Base-by-base conservation (phyloP, 2,113 vertebrate species). In the Rhinopomastus cyanomelas region DNA sequence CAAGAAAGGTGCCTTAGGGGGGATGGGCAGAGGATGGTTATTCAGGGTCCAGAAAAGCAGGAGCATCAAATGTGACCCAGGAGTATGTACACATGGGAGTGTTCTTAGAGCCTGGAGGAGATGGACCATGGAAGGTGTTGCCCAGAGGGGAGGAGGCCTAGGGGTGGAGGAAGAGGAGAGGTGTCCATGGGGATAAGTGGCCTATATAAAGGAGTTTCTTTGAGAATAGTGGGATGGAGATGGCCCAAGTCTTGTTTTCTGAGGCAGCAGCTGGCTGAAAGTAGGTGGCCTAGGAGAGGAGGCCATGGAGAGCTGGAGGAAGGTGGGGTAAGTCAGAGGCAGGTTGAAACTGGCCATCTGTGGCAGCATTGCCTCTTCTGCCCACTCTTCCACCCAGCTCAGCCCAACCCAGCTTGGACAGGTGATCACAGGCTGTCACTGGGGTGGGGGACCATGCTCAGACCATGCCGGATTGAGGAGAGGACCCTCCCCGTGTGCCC, bases 231-330 rank as follows among this genome's bases (percentile, higher is more conserved):
- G 73, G 71, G 72, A 42, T n/a, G 36, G 61, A 39, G 61, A 19
- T 20, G 67, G 5, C 32, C 29, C 11, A 3, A 59, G 62, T 53
- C 8, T 8, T 0, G 1, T 21, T 8, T 26, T 6, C 44, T 0
- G 6, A 42, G 56, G 19, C 57, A 42, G 36, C n/a, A 71, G 21
- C 29, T 86, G 39, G 23, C 37, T n/a, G 32, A 16, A 13, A 34
- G 27, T 1, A 27, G 61, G 21, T 56, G 44, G 30, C 27, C n/a
- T 9, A 12, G 59, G 34, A 26, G 26, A 15, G 52, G 46, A 17
- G 64, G 17, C 37, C 27, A 51, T 5, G 75, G 68, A 23, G 18
- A 56, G 65, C 10, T 4, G 61, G 52, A 32, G 79, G 56, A 79
- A 51, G 83, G 8, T 81, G 27, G 7, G 37, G 57, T 73, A 5